Percentiles rank a stretch among this genome's conserved stretches.
These are phyloP conservation scores for Pycnomerus fuliginosus DNA, from an alignment of 2,888 invertebrate species.

Conservation along the genomic window DNA sequence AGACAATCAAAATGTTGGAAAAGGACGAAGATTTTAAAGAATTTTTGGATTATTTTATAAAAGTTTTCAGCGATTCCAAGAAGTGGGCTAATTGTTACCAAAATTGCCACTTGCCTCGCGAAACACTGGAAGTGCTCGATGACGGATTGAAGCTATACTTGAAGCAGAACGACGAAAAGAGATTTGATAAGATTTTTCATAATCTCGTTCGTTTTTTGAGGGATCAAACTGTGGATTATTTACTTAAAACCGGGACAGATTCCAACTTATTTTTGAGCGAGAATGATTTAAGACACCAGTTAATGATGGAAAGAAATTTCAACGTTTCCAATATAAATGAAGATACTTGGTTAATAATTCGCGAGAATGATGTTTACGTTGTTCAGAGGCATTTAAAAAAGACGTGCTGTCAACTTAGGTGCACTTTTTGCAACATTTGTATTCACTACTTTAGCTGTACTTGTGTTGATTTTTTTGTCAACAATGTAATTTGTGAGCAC, in stretches of 20 bases:
- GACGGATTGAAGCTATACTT: conserved; percentile 11
- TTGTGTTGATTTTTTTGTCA: conserved; percentile 19
- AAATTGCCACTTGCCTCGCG: conserved; percentile 1
- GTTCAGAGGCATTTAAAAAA: conserved; percentile 11
- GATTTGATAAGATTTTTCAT: conserved; percentile 21
- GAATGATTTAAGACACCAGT: conserved; percentile 7
- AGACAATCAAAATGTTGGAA: conserved; percentile 11
- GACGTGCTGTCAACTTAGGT: conserved; percentile 15
- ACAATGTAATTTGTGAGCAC: conserved; percentile 17
- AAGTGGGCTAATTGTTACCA: conserved; percentile 17
- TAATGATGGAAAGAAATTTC: background rate
- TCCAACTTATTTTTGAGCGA: conserved; percentile 5
- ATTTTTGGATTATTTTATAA: conserved; percentile 9
- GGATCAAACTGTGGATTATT: conserved; percentile 15
- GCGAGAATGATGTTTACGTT: background rate
- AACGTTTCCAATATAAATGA: conserved; percentile 1
- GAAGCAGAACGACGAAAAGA: conserved; percentile 5
- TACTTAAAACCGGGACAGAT: conserved; percentile 1
- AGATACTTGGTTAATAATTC: conserved; percentile 7
- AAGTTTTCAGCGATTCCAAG: conserved; percentile 7
- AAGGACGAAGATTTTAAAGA: conserved; percentile 14
- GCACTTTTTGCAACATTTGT: conserved; percentile 15
- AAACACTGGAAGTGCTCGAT: conserved; percentile 7
- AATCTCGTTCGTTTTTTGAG: conserved; percentile 14
- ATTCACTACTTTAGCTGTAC: conserved; percentile 20